phyloP scores from a whole-genome alignment of 2,797 vertebrate species.

The Sebastiscus albofasciatus region DNA sequence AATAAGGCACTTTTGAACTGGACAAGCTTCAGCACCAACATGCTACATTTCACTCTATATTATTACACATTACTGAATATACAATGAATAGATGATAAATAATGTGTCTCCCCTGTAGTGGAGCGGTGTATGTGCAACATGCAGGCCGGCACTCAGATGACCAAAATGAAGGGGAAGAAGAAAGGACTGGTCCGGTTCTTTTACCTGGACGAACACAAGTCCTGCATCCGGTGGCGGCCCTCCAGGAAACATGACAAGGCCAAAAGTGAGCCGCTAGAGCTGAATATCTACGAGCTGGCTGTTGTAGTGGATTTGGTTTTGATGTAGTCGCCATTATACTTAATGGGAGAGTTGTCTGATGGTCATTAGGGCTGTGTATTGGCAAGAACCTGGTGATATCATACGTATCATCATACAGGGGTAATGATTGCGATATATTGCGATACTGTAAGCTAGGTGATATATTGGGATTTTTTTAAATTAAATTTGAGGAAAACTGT shows the following conservation, averaged over 20 bases:
- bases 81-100: not conserved
- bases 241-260: constrained; percentile 96
- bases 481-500: too few species aligned
- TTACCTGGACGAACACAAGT: constrained; percentile 94
- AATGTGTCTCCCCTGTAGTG: constrained; percentile 79
- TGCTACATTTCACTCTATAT: not conserved
- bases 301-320: not conserved
- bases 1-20: not conserved
- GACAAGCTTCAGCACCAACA: not conserved
- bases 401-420: too few species aligned
- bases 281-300: not conserved
- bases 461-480: too few species aligned
- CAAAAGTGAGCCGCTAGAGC: constrained; percentile 88
- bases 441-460: too few species aligned
- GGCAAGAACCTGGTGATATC: too few species aligned
- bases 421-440: too few species aligned
- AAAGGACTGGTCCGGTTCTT: constrained; percentile 92
- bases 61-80: not conserved
- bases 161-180: constrained; percentile 93
- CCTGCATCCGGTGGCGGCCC: constrained; percentile 95
- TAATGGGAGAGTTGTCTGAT: not conserved
- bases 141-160: constrained; percentile 94
- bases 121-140: constrained; percentile 95
- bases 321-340: not conserved
- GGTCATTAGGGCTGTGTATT: too few species aligned